Evolutionary conservation across 2,797 vertebrate species (phyloP), one percentile per base, ranked within the genome.

Genomic region (Chiloscyllium punctatum): DNA sequence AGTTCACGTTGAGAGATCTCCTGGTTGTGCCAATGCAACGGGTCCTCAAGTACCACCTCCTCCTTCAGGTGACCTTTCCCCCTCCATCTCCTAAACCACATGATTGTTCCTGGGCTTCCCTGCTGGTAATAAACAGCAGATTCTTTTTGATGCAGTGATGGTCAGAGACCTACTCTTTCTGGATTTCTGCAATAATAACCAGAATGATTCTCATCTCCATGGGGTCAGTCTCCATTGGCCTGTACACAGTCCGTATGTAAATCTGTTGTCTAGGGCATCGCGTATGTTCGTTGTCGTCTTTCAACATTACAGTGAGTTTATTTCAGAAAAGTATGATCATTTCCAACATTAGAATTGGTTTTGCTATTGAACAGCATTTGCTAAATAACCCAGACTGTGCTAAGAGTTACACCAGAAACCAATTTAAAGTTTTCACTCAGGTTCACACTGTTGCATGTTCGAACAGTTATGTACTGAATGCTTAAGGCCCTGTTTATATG

Each of bases 21-120:
- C 97, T 99, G 15, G 99, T 99, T 68, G 99, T 99, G 96, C 99
- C 99, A 0, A 99, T 99, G 99, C 99, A 99, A 96, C 98, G 99
- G 96, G 99, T 99, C 57, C 96, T 99, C 62, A 99, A 99, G 96
- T 99, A 99, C 96, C 99, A 98, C 95, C 98, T 99, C 21, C 98
- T 99, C 66, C 98, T 99, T 74, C 99, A 99, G 99, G 99, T 99
- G 97, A 96, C 96, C 37, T 11, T 51, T 27, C 18, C n/a, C n/a
- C 23, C 27, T 25, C 7, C 5, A 7, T 13, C 48, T 18, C 82
- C 21, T 1, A 7, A 3, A 4, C 21, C 4, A 18, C 3, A 3
- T 1, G 21, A 82, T 4, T 21, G 37, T 37, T 82, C 42, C 0
- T 18, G 42, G 21, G n/a, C n/a, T 21, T 13, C 4, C 37, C 72